Conservation (phyloP, 2,797 vertebrate species). For the Masticophis lateralis region DNA sequence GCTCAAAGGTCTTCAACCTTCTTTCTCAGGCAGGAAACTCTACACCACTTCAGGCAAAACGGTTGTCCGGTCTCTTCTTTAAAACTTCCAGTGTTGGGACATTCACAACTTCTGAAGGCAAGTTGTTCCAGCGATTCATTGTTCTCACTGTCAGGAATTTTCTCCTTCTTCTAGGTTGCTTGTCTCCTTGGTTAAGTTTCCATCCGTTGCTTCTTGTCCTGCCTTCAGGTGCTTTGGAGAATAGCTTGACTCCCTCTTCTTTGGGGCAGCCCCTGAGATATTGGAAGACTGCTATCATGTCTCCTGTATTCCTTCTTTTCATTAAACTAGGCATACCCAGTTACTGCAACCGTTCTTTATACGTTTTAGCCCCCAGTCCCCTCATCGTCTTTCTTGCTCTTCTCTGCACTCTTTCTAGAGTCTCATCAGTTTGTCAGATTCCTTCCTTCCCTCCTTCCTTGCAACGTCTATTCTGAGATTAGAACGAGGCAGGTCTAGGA, state of each 20-base stretch:
- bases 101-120: not conserved
- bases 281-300: not conserved
- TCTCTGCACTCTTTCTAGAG: not conserved
- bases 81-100: not conserved
- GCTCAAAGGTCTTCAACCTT: not conserved
- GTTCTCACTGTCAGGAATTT: not conserved
- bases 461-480: not conserved
- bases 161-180: not conserved
- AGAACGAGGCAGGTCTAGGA: not conserved
- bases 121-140: not conserved
- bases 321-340: not conserved
- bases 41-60: not conserved
- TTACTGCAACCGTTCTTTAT: not conserved
- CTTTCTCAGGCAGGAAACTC: not conserved
- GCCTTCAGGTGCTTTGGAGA: not conserved
- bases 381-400: not conserved
- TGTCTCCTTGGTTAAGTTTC: not conserved
- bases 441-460: not conserved
- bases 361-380: not conserved
- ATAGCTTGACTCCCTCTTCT: fast-evolving
- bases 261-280: not conserved
- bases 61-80: not conserved
- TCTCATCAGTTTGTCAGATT: not conserved
- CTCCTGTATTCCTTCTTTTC: not conserved
- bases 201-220: not conserved